phyloP scores from a whole-genome alignment of 2,797 vertebrate species.

The Poeciliopsis infans region DNA sequence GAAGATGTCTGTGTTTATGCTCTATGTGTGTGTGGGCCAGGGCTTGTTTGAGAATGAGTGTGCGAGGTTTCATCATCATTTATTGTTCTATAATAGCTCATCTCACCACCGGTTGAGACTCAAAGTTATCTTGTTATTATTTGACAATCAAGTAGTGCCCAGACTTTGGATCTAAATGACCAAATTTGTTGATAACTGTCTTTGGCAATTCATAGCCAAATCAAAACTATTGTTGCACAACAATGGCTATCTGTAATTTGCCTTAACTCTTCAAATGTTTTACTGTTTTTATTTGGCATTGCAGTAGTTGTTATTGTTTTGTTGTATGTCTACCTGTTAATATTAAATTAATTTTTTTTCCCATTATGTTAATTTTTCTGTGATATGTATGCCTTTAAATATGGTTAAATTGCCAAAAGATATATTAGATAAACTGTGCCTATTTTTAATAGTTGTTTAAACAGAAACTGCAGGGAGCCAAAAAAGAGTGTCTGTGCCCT shows the following conservation, averaged over 20 bases:
- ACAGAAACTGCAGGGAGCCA: conserved; percentile 47
- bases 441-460: conserved; percentile 55
- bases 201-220: not conserved
- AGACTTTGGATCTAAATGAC: not conserved
- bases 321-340: not conserved
- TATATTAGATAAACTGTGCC: conserved; percentile 2
- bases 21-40: not conserved
- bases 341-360: not conserved
- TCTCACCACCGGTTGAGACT: not conserved
- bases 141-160: not conserved
- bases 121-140: not conserved
- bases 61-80: not conserved
- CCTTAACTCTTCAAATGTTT: not conserved
- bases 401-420: conserved; percentile 17
- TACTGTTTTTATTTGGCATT: not conserved
- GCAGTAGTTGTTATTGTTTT: not conserved
- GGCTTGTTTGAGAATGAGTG: not conserved
- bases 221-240: not conserved
- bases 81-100: not conserved
- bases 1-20: not conserved
- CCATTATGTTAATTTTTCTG: not conserved
- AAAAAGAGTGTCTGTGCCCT: conserved; percentile 70
- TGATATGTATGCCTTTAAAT: conserved; percentile 1
- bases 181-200: not conserved
- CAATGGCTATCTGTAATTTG: not conserved